These are phyloP conservation scores for Opisthograptis luteolata DNA, from an alignment of 2,888 invertebrate species.

Conservation along the genomic window DNA sequence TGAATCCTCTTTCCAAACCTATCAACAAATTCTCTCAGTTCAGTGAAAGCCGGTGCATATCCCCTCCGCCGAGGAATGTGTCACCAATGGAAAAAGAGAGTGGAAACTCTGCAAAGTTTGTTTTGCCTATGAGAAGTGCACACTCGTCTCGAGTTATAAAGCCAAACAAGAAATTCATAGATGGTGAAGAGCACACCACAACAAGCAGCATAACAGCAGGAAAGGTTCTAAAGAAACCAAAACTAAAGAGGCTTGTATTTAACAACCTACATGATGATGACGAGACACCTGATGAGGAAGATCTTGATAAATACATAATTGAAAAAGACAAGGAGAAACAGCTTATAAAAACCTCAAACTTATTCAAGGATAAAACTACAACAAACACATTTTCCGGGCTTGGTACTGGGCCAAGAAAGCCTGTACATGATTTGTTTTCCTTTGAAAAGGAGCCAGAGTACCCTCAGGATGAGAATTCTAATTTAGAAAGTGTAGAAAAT, in stretches of 20 bases:
- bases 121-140: slow-evolving; percentile 91
- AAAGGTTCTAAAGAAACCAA: slow-evolving; percentile 80
- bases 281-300: slow-evolving; percentile 60
- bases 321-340: slow-evolving; percentile 66
- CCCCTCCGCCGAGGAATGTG: slow-evolving; percentile 72
- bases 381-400: slow-evolving; percentile 71
- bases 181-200: slow-evolving; percentile 83
- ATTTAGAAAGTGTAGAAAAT: slow-evolving; percentile 66
- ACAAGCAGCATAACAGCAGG: slow-evolving; percentile 57
- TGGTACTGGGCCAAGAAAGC: slow-evolving; percentile 58
- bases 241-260: slow-evolving; percentile 75
- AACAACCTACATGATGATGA: slow-evolving; percentile 72
- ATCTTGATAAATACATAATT: slow-evolving; percentile 55
- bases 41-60: slow-evolving; percentile 73
- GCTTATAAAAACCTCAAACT: slow-evolving; percentile 59
- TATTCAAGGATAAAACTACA: slow-evolving; percentile 74
- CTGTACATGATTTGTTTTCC: slow-evolving; percentile 67
- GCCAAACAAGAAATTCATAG: slow-evolving; percentile 93
- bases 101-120: slow-evolving; percentile 84
- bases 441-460: slow-evolving; percentile 72
- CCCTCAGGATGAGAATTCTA: slow-evolving; percentile 72
- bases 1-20: slow-evolving; percentile 77
- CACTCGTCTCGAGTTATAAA: slow-evolving; percentile 95
- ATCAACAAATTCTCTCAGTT: slow-evolving; percentile 78
- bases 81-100: slow-evolving; percentile 72